A percentile compares a stretch with the other conserved stretches of the same genome.
phyloP scores from a whole-genome alignment of 2,888 invertebrate genomes.

The Epsilonema sp. region DNA sequence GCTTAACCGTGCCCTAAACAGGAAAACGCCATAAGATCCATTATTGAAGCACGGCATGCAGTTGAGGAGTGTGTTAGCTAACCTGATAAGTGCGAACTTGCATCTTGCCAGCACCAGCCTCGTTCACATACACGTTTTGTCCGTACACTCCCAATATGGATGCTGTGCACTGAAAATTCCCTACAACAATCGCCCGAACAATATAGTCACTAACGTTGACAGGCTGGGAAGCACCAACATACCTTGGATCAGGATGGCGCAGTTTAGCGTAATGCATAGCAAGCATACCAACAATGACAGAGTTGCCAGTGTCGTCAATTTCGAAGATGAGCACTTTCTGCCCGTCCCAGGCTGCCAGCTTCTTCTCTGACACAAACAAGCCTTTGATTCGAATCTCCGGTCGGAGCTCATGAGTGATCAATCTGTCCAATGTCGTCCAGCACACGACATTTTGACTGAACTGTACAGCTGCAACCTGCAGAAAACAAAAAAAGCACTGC shows the following conservation, averaged over 20 bases:
- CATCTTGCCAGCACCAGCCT: background rate
- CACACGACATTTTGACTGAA: background rate
- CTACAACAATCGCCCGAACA: background rate
- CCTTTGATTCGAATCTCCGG: background rate
- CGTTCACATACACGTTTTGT: background rate
- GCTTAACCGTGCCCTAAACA: constrained; percentile 1
- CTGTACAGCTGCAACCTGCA: background rate
- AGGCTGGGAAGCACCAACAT: too few relatives aligned
- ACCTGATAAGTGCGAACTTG: constrained; percentile 1
- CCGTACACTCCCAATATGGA: background rate
- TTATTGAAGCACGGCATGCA: too few relatives aligned
- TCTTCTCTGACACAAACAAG: background rate
- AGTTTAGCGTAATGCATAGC: too few relatives aligned
- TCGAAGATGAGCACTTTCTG: background rate
- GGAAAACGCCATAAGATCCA: too few relatives aligned
- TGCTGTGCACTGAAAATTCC: background rate
- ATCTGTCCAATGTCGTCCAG: background rate
- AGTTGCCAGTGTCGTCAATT: background rate
- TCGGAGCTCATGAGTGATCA: background rate
- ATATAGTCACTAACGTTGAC: too few relatives aligned
- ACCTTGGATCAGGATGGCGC: too few relatives aligned
- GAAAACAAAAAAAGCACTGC: too few relatives aligned
- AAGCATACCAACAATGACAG: too few relatives aligned
- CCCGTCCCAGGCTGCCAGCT: background rate
- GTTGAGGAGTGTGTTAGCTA: too few relatives aligned